A percentile compares a stretch with the other conserved stretches of the same genome.
Conservation (phyloP, 2,888 invertebrate species). For the Exocentrus adspersus region DNA sequence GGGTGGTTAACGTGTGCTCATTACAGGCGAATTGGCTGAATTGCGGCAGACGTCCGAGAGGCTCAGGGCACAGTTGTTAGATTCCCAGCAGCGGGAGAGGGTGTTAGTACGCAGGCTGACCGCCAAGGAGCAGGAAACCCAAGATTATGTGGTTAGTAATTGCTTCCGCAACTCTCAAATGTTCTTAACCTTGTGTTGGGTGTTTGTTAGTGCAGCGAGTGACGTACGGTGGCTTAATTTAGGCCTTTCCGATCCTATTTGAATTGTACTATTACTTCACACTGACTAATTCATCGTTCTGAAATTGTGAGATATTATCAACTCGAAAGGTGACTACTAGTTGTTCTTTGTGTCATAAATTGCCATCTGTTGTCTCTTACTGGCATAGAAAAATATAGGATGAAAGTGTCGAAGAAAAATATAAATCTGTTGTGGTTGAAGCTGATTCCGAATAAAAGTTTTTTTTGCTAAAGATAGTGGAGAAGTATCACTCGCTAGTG, state of each 20-base stretch:
- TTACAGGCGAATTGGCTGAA: conserved; percentile 76
- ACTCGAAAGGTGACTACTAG: no score
- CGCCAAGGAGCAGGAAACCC: conserved; percentile 96
- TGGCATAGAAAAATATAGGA: no score
- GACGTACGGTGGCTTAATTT: not conserved
- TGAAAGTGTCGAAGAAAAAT: no score
- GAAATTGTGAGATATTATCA: no score
- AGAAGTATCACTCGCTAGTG: no score
- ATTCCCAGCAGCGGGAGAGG: conserved; percentile 91
- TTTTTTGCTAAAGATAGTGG: no score
- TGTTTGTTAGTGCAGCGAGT: conserved; percentile 27
- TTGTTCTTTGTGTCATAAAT: no score
- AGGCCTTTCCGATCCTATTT: conserved; percentile 6
- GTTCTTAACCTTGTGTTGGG: conserved; percentile 45
- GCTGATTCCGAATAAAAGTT: no score
- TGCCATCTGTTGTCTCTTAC: no score
- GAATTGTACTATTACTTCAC: no score
- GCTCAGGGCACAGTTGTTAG: conserved; percentile 82
- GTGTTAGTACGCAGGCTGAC: conserved; percentile 91
- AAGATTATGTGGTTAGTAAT: conserved; percentile 90
- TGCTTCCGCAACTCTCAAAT: conserved; percentile 37
- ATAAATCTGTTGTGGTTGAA: no score
- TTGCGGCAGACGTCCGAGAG: conserved; percentile 83
- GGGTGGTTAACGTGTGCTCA: conserved; percentile 50
- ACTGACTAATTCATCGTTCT: no score